Conservation (phyloP, 2,888 invertebrate genomes). For the Zygogramma bicolorata region DNA sequence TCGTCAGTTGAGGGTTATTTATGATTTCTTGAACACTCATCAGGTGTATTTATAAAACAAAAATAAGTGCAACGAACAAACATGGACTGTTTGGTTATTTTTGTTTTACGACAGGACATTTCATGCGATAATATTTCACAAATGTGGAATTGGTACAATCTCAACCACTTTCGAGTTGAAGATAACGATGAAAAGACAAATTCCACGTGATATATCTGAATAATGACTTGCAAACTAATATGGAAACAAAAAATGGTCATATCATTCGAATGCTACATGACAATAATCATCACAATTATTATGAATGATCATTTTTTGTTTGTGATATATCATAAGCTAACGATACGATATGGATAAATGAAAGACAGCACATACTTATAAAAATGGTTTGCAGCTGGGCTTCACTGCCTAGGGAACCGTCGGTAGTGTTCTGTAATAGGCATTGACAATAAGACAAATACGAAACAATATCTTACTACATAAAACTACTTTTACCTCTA, state of each 20-base stretch:
- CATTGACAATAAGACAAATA: slow-evolving; percentile 59
- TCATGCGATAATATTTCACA: background rate
- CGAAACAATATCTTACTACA: background rate
- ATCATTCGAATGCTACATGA: no score
- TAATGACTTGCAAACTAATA: no score
- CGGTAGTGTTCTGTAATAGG: slow-evolving; percentile 66
- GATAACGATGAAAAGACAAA: no score
- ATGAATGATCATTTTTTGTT: slow-evolving; percentile 32
- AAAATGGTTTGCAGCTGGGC: slow-evolving; percentile 55
- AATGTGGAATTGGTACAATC: background rate
- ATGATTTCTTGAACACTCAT: no score
- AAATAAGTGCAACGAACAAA: background rate
- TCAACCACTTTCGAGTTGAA: no score
- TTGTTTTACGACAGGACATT: slow-evolving; percentile 6
- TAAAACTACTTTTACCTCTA: background rate
- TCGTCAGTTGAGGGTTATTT: no score
- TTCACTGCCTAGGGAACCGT: slow-evolving; percentile 61
- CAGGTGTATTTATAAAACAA: slow-evolving; percentile 8
- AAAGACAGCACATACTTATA: slow-evolving; percentile 62
- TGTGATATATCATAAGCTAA: slow-evolving; percentile 22
- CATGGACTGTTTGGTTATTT: background rate
- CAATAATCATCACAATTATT: no score
- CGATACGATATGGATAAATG: slow-evolving; percentile 48
- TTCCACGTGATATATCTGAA: no score
- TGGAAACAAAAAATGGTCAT: background rate